Base-by-base conservation (phyloP, 2,113 vertebrate species). In the Equus quagga region DNA sequence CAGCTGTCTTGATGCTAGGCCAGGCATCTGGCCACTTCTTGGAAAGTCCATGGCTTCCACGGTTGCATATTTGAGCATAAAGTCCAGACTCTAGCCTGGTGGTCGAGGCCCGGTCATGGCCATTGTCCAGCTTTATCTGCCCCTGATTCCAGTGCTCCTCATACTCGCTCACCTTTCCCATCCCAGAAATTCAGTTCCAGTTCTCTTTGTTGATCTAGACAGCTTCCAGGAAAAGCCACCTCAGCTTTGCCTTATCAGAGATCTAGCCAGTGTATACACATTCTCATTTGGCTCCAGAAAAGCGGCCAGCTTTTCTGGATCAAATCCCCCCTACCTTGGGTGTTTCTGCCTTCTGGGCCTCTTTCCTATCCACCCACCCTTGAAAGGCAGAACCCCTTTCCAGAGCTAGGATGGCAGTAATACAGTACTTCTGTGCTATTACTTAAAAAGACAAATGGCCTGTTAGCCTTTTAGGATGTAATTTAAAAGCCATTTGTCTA, bases 401-500 rank as follows among this genome's bases (percentile, higher is more conserved):
- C 69, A 84, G 58, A 75, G 79, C 6, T 12, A 78, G 81, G 91
- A 76, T 72, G 67, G 94, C 85, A 92, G 95, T 28, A 46, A 82
- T n/a, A 62, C 95, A 84, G 89, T 97, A 98, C 97, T 97, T 98
- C 97, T 98, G 72, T 98, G 98, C 96, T 96, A 82, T 98, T 98
- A 95, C 51, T 98, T 98, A 98, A 97, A 98, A 98, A 98, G 98
- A 98, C 58, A 97, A 98, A 99, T 98, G 97, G 81, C 88, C 97
- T 98, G 96, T 89, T 98, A 98, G 95, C 58, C 70, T 98, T 98
- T 98, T 98, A 98, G 98, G 97, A 97, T 78, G 31, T 98, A 98
- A 98, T 99, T 99, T 98, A 98, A 99, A 99, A 98, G 97, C 89
- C 23, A 98, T 98, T 99, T 98, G 98, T 98, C 98, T 98, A 82